A percentile compares a stretch with the other conserved stretches of the same genome.
phyloP scores from a whole-genome alignment of 2,113 vertebrate genomes.

The Hirundichthys speculiger region DNA sequence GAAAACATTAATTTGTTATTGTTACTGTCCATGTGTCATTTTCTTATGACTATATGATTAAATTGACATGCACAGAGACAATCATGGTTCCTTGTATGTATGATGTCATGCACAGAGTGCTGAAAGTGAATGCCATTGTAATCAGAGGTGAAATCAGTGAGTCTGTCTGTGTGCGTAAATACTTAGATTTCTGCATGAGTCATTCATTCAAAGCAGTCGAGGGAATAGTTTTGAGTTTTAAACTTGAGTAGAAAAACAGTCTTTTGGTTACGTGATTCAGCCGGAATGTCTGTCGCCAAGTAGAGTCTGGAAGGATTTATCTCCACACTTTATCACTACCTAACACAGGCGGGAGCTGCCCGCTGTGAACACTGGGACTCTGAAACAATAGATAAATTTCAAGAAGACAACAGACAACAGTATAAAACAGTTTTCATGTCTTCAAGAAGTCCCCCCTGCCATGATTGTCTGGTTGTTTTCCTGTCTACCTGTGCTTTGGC shows the following conservation, averaged over 20 bases:
- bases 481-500: too few species aligned
- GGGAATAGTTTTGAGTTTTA: constrained; percentile 43
- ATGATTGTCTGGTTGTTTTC: too few species aligned
- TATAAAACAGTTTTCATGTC: too few species aligned
- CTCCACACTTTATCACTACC: constrained; percentile 36
- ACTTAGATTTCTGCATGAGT: constrained; percentile 44
- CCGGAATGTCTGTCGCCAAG: constrained; percentile 70
- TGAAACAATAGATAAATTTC: not conserved
- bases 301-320: constrained; percentile 62
- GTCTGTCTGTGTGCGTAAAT: constrained; percentile 12
- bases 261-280: constrained; percentile 61
- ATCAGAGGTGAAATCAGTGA: constrained; percentile 45
- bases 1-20: too few species aligned
- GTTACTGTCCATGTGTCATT: not conserved
- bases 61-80: not conserved
- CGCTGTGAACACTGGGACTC: constrained; percentile 1
- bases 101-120: constrained; percentile 49
- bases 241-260: constrained; percentile 63
- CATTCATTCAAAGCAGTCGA: constrained; percentile 34
- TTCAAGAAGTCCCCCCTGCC: too few species aligned
- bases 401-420: not conserved
- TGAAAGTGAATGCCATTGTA: constrained; percentile 23
- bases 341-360: constrained; percentile 25
- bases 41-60: too few species aligned
- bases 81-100: constrained; percentile 23